These are phyloP conservation scores for Artibeus jamaicensis DNA, from an alignment of 2,797 vertebrate species.

Conservation along the genomic window DNA sequence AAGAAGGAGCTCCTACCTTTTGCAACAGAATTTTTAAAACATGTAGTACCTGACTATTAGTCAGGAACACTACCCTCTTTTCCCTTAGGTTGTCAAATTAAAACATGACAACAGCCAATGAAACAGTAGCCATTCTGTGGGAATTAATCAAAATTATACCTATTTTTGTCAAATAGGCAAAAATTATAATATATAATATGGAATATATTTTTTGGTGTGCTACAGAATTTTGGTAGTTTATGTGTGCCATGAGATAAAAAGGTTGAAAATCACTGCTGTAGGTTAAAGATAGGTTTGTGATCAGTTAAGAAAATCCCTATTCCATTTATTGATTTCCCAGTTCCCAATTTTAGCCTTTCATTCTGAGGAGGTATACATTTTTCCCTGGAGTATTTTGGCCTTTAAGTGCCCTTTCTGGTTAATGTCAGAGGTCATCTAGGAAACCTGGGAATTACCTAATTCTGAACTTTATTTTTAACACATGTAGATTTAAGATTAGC, in stretches of 20 bases:
- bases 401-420: not conserved
- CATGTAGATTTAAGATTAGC: not conserved
- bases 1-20: no score
- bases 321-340: not conserved
- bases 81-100: not conserved
- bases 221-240: not conserved
- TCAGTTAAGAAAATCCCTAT: not conserved
- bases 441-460: not conserved
- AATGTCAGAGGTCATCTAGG: not conserved
- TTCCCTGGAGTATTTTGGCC: not conserved
- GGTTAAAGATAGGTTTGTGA: not conserved
- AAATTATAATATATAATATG: not conserved
- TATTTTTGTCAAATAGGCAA: not conserved
- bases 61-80: not conserved
- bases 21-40: not conserved
- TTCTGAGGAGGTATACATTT: not conserved
- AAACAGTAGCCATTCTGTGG: not conserved
- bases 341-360: not conserved
- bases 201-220: not conserved
- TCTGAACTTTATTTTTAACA: not conserved
- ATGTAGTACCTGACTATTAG: not conserved
- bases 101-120: not conserved
- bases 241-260: not conserved
- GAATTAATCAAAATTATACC: not conserved
- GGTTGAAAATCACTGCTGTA: not conserved